Conservation (phyloP, 2,888 invertebrate species). For the Orchestes rusci region DNA sequence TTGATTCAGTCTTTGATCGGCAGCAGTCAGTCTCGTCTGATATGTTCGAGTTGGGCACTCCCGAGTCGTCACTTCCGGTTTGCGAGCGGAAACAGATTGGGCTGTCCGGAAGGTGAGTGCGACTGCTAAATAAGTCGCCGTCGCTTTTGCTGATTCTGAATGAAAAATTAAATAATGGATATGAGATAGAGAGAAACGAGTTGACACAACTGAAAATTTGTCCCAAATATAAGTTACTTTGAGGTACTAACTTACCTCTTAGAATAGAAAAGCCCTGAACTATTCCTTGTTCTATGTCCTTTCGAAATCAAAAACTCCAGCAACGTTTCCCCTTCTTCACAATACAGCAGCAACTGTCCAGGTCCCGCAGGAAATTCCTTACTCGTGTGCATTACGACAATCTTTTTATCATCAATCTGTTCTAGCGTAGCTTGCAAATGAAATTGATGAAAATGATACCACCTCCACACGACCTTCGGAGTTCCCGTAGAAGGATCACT, state of each 20-base stretch:
- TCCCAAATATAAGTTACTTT: no score
- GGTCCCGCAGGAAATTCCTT: slow-evolving; percentile 51
- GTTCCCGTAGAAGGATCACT: slow-evolving; percentile 49
- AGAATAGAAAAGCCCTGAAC: slow-evolving; percentile 13
- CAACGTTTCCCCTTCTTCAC: slow-evolving; percentile 43
- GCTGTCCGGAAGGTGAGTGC: slow-evolving; percentile 31
- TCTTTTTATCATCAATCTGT: slow-evolving; percentile 50
- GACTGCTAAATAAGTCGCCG: slow-evolving; percentile 42
- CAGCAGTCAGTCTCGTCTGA: slow-evolving; percentile 40
- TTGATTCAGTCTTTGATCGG: slow-evolving; percentile 38
- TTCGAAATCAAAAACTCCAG: slow-evolving; percentile 45
- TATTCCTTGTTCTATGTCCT: slow-evolving; percentile 35
- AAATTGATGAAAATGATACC: slow-evolving; percentile 55
- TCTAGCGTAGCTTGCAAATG: slow-evolving; percentile 47
- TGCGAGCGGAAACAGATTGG: slow-evolving; percentile 37
- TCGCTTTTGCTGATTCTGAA: slow-evolving; percentile 49
- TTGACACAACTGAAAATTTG: no score
- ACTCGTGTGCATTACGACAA: slow-evolving; percentile 56
- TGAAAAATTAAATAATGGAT: no score
- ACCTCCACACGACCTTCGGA: slow-evolving; percentile 49
- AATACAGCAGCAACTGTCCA: slow-evolving; percentile 48
- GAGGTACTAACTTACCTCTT: slow-evolving; percentile 14
- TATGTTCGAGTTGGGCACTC: slow-evolving; percentile 33
- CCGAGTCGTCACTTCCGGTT: slow-evolving; percentile 40
- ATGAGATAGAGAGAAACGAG: no score